These are phyloP conservation scores for Panagrolaimus sp. DNA, from an alignment of 1,140 invertebrate genomes.

Conservation along the genomic window DNA sequence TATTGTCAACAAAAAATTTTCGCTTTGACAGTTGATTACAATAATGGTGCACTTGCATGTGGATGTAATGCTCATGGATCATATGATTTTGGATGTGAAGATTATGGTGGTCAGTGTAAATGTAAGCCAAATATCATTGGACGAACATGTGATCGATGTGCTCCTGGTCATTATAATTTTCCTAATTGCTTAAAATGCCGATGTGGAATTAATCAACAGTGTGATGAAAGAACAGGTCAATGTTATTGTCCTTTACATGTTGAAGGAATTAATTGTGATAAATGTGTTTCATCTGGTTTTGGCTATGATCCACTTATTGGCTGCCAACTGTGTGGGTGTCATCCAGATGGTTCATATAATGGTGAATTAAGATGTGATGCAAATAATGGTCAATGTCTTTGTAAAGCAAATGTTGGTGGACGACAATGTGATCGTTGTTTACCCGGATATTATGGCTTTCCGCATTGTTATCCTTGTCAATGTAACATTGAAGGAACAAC, in stretches of 20 bases:
- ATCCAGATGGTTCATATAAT: conserved; percentile 71
- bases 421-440: conserved; percentile 79
- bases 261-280: conserved; percentile 72
- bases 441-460: conserved; percentile 78
- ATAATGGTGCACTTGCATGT: conserved; percentile 81
- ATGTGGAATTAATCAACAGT: conserved; percentile 53
- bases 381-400: conserved; percentile 76
- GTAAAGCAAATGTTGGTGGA: conserved; percentile 78
- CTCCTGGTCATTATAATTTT: conserved; percentile 86
- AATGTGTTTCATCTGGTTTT: conserved; percentile 79
- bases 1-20: conserved; percentile 85
- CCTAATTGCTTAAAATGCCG: conserved; percentile 71
- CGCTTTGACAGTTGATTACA: conserved; percentile 86
- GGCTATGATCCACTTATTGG: conserved; percentile 89
- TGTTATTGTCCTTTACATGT: conserved; percentile 66
- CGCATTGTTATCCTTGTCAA: conserved; percentile 76
- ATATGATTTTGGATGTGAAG: conserved; percentile 72
- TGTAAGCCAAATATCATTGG: conserved; percentile 91
- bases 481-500: conserved; percentile 80
- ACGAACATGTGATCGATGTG: conserved; percentile 78
- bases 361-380: conserved; percentile 79
- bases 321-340: conserved; percentile 83
- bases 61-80: conserved; percentile 76
- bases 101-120: conserved; percentile 81
- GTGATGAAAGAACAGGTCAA: conserved; percentile 60